Percentiles rank a stretch among this genome's conserved stretches.
These are phyloP conservation scores for Carassius auratus DNA, from an alignment of 2,113 vertebrate genomes.

Conservation along the genomic window DNA sequence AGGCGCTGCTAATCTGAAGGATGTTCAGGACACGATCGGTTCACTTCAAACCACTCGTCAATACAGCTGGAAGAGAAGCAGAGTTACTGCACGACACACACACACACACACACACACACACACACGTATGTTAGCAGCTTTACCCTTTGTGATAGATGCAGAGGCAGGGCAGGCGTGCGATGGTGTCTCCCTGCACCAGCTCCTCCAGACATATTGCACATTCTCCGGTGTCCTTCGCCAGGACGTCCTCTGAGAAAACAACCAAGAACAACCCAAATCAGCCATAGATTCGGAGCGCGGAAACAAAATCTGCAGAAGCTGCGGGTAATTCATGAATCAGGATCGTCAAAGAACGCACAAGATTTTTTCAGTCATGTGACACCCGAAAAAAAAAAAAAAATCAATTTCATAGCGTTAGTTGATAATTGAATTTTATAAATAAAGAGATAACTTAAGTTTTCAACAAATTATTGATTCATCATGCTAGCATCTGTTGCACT, in stretches of 20 bases:
- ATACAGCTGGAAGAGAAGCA: constrained; percentile 82
- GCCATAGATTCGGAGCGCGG: not conserved
- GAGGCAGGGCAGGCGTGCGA: constrained; percentile 94
- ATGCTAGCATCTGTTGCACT: no score
- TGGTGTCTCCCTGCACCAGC: constrained; percentile 92
- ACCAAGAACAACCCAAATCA: not conserved
- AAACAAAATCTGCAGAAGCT: not conserved
- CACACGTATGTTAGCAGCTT: constrained; percentile 41
- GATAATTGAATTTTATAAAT: no score
- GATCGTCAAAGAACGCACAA: not conserved
- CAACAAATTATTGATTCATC: no score
- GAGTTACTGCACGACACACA: not conserved
- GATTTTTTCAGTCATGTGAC: not conserved
- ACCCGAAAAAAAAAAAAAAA: no score
- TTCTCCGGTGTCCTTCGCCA: constrained; percentile 92
- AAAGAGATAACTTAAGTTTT: no score
- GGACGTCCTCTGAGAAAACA: constrained; percentile 85
- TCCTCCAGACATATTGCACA: constrained; percentile 98
- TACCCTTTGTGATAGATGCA: constrained; percentile 98
- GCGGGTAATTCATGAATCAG: not conserved
- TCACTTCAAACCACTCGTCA: constrained; percentile 97
- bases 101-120: not conserved
- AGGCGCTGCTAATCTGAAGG: constrained; percentile 86
- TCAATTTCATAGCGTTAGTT: no score
- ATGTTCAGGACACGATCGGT: constrained; percentile 95